Evolutionary conservation across 1,140 invertebrate genomes (phyloP).

Genomic region (Aphidius ervi): DNA sequence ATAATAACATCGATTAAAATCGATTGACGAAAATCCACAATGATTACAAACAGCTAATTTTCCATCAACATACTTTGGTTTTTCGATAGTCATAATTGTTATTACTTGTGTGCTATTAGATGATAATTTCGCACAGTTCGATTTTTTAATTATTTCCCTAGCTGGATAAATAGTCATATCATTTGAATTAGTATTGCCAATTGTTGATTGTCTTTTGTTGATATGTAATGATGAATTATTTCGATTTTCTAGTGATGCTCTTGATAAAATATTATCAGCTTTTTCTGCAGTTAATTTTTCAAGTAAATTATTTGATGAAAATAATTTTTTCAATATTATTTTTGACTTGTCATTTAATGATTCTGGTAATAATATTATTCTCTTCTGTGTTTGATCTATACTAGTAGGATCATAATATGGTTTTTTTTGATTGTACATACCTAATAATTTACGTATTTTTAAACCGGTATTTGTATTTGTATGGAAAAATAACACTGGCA

Average conservation of each 20-base stretch:
- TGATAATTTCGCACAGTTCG: too few species aligned
- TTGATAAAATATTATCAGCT: constrained; percentile 45
- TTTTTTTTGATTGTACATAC: constrained; percentile 52
- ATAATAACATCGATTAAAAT: too few species aligned
- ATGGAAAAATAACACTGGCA: constrained; percentile 69
- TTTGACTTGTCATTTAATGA: constrained; percentile 64
- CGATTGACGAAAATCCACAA: too few species aligned
- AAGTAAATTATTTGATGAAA: constrained; percentile 52
- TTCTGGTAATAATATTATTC: constrained; percentile 75
- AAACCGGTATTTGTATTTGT: constrained; percentile 61
- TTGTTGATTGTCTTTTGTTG: neutral
- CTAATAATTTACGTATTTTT: constrained; percentile 64
- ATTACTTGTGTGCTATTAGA: constrained; percentile 17
- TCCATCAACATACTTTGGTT: too few species aligned
- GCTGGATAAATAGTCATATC: too few species aligned
- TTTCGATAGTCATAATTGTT: constrained; percentile 19
- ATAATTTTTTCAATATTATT: constrained; percentile 62
- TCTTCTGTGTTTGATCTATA: constrained; percentile 63
- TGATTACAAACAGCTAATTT: too few species aligned
- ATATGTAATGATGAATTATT: constrained; percentile 3
- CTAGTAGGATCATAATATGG: constrained; percentile 61
- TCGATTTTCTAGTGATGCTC: neutral
- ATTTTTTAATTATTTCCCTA: too few species aligned
- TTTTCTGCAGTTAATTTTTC: constrained; percentile 70
- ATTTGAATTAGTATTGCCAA: neutral